phyloP scores from a whole-genome alignment of 2,797 vertebrate species.

The Danionella dracula region DNA sequence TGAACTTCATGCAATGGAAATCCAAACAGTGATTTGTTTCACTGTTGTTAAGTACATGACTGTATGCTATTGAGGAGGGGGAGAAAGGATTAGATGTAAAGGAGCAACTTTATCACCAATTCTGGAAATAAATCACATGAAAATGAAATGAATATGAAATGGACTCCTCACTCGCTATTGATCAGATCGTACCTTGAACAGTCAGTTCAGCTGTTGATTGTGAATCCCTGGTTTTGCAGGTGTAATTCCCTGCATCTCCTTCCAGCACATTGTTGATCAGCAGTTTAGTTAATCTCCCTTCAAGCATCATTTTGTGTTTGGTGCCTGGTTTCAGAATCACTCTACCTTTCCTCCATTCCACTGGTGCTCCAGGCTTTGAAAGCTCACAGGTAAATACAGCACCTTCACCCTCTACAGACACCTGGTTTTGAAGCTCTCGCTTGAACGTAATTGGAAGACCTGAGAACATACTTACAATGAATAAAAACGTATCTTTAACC shows the following conservation, averaged over 20 bases:
- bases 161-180: neutral
- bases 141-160: constrained; percentile 13
- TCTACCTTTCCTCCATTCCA: constrained; percentile 72
- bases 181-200: constrained; percentile 60
- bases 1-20: constrained; percentile 6
- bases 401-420: constrained; percentile 57
- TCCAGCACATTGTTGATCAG: constrained; percentile 54
- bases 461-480: constrained; percentile 5
- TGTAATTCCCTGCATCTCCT: constrained; percentile 64
- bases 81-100: neutral
- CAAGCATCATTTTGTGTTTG: constrained; percentile 40
- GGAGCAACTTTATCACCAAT: neutral
- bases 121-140: neutral
- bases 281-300: constrained; percentile 53
- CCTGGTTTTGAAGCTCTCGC: constrained; percentile 58
- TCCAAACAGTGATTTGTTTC: neutral
- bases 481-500: neutral
- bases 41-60: neutral
- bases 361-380: constrained; percentile 55
- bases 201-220: constrained; percentile 60
- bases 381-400: constrained; percentile 69
- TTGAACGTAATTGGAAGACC: constrained; percentile 55
- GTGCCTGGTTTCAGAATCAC: constrained; percentile 36
- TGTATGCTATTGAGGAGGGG: neutral
- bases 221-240: constrained; percentile 60